phyloP scores from a whole-genome alignment of 2,113 vertebrate species.

The Paralichthys olivaceus region DNA sequence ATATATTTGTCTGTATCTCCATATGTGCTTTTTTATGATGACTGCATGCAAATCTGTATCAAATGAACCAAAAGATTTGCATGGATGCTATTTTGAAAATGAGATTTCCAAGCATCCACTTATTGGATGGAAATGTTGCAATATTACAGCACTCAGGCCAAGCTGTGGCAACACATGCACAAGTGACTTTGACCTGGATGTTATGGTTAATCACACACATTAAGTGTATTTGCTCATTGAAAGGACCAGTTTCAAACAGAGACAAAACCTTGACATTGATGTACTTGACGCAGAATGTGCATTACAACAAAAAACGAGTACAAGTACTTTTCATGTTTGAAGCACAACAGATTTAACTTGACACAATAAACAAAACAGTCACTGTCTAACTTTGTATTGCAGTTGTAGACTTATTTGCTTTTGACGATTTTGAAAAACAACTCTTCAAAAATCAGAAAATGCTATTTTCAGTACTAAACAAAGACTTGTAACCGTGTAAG shows the following conservation, averaged over 20 bases:
- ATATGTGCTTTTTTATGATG: too few relatives aligned
- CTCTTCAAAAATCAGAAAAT: background rate
- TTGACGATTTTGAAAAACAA: conserved; percentile 23
- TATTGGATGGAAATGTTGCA: background rate
- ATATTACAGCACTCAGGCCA: background rate
- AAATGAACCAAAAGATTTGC: too few relatives aligned
- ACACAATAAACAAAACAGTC: background rate
- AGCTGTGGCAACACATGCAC: background rate
- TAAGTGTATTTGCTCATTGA: too few relatives aligned
- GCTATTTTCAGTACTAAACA: conserved; percentile 2
- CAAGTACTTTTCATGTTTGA: background rate
- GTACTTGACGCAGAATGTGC: conserved; percentile 1
- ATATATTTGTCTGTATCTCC: background rate
- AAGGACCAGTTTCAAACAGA: too few relatives aligned
- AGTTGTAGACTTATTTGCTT: background rate
- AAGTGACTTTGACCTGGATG: background rate
- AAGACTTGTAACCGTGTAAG: background rate
- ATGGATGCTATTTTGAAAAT: too few relatives aligned
- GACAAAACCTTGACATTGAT: conserved; percentile 2
- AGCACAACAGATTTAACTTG: conserved; percentile 7
- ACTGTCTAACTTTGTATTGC: too few relatives aligned
- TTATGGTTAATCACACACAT: background rate
- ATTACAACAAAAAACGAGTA: conserved; percentile 12
- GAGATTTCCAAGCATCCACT: background rate
- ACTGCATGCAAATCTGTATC: too few relatives aligned